phyloP scores from a whole-genome alignment of 2,113 vertebrate genomes.

The Toxotes jaculatrix region DNA sequence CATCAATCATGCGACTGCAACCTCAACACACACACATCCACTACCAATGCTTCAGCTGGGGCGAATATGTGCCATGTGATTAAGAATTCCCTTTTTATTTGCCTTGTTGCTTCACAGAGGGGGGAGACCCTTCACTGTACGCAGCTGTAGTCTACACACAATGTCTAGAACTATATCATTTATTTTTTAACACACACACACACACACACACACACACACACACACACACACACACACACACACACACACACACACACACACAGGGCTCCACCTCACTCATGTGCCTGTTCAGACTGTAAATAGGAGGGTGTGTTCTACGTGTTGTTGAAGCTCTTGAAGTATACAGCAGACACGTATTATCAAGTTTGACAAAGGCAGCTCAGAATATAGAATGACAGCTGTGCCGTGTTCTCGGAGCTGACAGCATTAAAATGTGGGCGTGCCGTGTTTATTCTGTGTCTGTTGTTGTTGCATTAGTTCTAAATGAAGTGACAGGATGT shows the following conservation, averaged over 20 bases:
- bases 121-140: conserved; percentile 5
- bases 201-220: not conserved
- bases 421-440: conserved; percentile 44
- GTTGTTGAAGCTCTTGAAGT: conserved; percentile 11
- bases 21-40: conserved; percentile 4
- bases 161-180: conserved; percentile 52
- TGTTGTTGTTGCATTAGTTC: conserved; percentile 43
- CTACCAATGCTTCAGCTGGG: not conserved
- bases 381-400: conserved; percentile 43
- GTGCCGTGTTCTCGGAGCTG: conserved; percentile 22
- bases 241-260: not conserved
- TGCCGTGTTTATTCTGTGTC: conserved; percentile 40
- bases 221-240: not conserved
- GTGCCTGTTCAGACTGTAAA: conserved; percentile 31
- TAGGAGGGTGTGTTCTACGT: conserved; percentile 17
- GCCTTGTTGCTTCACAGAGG: conserved; percentile 29
- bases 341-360: conserved; percentile 26
- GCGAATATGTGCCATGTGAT: conserved; percentile 41
- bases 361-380: conserved; percentile 14
- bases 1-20: conserved; percentile 32
- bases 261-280: conserved; percentile 16
- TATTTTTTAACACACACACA: conserved; percentile 43
- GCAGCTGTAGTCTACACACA: conserved; percentile 20
- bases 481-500: conserved; percentile 48
- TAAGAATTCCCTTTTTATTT: conserved; percentile 76